Base-by-base conservation (phyloP, 2,797 vertebrate genomes). In the Artibeus lituratus region DNA sequence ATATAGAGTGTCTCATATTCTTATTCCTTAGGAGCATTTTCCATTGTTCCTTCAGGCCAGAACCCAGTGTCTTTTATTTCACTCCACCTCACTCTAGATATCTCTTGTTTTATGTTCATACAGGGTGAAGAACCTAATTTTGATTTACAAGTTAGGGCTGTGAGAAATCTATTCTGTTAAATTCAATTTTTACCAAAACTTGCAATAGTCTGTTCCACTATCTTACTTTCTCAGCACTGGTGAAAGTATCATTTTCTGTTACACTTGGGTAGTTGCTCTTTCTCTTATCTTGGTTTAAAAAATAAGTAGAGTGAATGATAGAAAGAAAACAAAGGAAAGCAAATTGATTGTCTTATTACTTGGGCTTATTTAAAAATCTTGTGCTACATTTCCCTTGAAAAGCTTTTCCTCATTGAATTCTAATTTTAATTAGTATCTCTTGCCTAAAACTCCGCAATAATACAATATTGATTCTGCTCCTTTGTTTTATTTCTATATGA, bases 401-500 rank as follows among this genome's bases (percentile, higher is more conserved):
- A 94, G 35, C 39, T 87, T 87, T 77, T 57, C 29, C 67, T 90
- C 90, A 78, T 47, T 94, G 92, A 84, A 95, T 87, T 91, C 82
- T 96, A 93, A 96, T 94, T 94, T 95, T 55, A 85, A 51, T 74
- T 90, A 39, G 21, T 67, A 37, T 94, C 65, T 95, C 37, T 82
- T 88, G 7, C 55, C 47, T 96, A 51, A 96, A 92, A 87, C 85
- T 84, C 49, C 53, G 77, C 19, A 42, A 42, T 70, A 90, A 88
- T 87, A 76, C 10, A 73, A 62, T 94, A 92, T 94, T 4, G 81
- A 94, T 74, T 95, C 94, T 91, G 18, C 1, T 29, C 37, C 39
- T 90, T 87, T 82, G 91, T 88, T 96, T 91, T 69, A 85, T 96
- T 97, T 96, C 88, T 93, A 7, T 26, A 53, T 73, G 67, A 91